Percentiles rank a stretch among this genome's conserved stretches.
These are phyloP conservation scores for Mechanitis mazaeus DNA, from an alignment of 2,888 invertebrate genomes.

Conservation along the genomic window DNA sequence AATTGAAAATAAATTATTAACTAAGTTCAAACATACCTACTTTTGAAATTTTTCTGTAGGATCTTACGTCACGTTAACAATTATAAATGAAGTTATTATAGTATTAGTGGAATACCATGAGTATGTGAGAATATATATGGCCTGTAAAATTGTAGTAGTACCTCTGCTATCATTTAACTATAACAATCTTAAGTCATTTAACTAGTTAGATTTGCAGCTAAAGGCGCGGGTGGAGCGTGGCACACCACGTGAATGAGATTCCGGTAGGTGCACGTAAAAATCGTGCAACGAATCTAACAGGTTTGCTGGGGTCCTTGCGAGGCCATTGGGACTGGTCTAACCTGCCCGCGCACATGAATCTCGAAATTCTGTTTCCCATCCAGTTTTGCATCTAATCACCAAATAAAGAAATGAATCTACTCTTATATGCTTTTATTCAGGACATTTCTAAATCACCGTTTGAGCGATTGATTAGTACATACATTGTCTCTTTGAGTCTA, in stretches of 20 bases:
- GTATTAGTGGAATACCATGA: too few relatives aligned
- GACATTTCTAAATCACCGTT: slow-evolving; percentile 26
- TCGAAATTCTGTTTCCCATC: slow-evolving; percentile 73
- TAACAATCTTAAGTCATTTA: slow-evolving; percentile 72
- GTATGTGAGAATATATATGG: slow-evolving; percentile 33
- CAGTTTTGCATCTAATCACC: slow-evolving; percentile 40
- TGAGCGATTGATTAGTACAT: slow-evolving; percentile 43
- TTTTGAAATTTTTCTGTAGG: too few relatives aligned
- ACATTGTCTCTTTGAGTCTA: slow-evolving; percentile 46
- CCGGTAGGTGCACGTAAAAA: slow-evolving; percentile 77
- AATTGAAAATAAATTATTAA: too few relatives aligned
- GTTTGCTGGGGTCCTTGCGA: slow-evolving; percentile 76
- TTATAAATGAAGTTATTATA: too few relatives aligned
- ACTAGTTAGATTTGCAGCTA: slow-evolving; percentile 62
- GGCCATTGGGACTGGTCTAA: slow-evolving; percentile 77
- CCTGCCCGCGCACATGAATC: slow-evolving; percentile 73
- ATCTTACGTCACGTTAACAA: too few relatives aligned
- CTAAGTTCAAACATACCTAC: too few relatives aligned
- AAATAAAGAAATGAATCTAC: slow-evolving; percentile 12
- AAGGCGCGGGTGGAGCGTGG: slow-evolving; percentile 50
- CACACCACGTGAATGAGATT: slow-evolving; percentile 72
- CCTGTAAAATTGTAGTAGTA: slow-evolving; percentile 72
- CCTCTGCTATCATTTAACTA: slow-evolving; percentile 72
- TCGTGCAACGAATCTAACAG: slow-evolving; percentile 78
- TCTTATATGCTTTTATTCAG: slow-evolving; percentile 24